Evolutionary conservation across 2,113 vertebrate genomes (phyloP).

Genomic region (Paratilapia polleni): DNA sequence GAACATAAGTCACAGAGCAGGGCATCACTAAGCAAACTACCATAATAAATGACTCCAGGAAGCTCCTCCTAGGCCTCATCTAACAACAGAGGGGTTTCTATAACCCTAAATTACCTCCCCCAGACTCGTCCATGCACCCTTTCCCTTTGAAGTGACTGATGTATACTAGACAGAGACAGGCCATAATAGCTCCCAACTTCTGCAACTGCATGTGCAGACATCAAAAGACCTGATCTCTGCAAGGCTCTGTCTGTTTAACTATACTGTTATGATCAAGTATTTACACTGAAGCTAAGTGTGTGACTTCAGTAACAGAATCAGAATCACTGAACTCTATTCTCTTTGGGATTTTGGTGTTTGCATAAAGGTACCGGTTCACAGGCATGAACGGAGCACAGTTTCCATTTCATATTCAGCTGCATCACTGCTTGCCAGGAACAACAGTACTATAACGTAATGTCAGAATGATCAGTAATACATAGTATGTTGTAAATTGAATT

Average conservation of each 20-base stretch:
- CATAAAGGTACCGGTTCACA: background rate
- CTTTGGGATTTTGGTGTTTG: slow-evolving; percentile 19
- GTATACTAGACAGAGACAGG: slow-evolving; percentile 25
- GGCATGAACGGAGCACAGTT: background rate
- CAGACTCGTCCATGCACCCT: background rate
- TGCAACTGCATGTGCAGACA: slow-evolving; percentile 36
- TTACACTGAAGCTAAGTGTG: slow-evolving; percentile 13
- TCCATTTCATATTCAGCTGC: slow-evolving; percentile 19
- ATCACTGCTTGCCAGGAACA: slow-evolving; percentile 39
- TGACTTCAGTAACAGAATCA: slow-evolving; percentile 7
- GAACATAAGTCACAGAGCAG: slow-evolving; percentile 25
- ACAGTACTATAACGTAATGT: slow-evolving; percentile 20
- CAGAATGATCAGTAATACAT: slow-evolving; percentile 30
- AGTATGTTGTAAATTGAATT: slow-evolving; percentile 48
- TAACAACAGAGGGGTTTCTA: slow-evolving; percentile 8
- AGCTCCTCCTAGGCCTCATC: slow-evolving; percentile 26
- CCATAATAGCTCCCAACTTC: slow-evolving; percentile 32
- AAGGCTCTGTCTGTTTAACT: slow-evolving; percentile 30
- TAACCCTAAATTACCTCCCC: slow-evolving; percentile 29
- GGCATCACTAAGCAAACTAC: background rate
- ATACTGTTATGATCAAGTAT: slow-evolving; percentile 12
- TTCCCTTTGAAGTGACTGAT: slow-evolving; percentile 58
- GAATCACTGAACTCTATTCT: background rate
- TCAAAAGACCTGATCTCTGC: slow-evolving; percentile 4
- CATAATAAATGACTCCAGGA: slow-evolving; percentile 58